Evolutionary conservation across 2,113 vertebrate species (phyloP).

Genomic region (Gasterosteus nipponicus): DNA sequence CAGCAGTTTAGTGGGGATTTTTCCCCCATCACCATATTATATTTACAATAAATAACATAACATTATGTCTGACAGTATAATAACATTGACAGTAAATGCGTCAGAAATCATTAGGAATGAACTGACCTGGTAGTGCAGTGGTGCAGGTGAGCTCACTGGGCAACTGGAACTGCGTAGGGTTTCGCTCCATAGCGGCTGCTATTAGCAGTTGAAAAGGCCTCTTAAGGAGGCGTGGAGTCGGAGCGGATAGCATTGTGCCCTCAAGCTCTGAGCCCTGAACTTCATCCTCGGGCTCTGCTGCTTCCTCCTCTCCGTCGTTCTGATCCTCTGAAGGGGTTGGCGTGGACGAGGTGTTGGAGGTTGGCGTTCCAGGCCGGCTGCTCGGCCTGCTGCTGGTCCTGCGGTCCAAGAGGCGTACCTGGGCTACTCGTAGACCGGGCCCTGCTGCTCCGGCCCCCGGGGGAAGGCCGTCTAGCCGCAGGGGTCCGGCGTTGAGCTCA

Average conservation of each 20-base stretch:
- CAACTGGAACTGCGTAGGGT: constrained; percentile 98
- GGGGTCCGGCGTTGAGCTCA: constrained; percentile 78
- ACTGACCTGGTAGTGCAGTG: constrained; percentile 93
- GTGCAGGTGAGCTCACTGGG: constrained; percentile 97
- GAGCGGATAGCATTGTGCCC: constrained; percentile 65
- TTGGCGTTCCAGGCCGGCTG: constrained; percentile 93
- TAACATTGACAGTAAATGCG: not conserved
- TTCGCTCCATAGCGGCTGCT: constrained; percentile 96
- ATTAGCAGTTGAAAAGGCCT: constrained; percentile 97
- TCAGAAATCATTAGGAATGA: not conserved
- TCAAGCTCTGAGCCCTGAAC: constrained; percentile 87
- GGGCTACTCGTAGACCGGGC: constrained; percentile 86
- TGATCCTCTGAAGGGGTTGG: constrained; percentile 94
- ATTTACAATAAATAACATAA: too few relatives aligned
- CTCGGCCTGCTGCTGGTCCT: constrained; percentile 89
- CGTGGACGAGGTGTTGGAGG: constrained; percentile 94
- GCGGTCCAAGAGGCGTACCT: constrained; percentile 92
- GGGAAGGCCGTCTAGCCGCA: constrained; percentile 84
- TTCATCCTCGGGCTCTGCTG: constrained; percentile 94
- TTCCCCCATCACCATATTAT: too few relatives aligned
- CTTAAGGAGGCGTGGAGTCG: constrained; percentile 86
- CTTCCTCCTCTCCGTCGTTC: constrained; percentile 94
- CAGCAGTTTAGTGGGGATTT: too few relatives aligned
- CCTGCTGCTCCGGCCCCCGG: constrained; percentile 73
- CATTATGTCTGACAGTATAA: too few relatives aligned